phyloP scores from a whole-genome alignment of 2,888 invertebrate genomes.

The Acholoe squamosa region DNA sequence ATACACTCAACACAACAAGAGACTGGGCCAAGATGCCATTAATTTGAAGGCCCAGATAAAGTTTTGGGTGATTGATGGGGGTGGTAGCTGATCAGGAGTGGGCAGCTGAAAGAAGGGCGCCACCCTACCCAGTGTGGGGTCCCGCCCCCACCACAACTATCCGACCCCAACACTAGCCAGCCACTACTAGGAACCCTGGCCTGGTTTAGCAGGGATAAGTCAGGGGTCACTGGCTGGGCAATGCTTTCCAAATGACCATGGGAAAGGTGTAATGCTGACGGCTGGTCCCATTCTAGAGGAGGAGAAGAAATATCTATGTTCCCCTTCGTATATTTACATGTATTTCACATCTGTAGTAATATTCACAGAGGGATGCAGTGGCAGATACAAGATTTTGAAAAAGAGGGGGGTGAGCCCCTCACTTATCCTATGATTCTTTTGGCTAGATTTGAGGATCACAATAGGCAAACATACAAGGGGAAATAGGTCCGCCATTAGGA shows the following conservation, averaged over 20 bases:
- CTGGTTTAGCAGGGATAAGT: conserved; percentile 42
- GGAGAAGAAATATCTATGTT: background rate
- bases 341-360: too few relatives aligned
- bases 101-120: conserved; percentile 18
- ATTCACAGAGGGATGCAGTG: too few relatives aligned
- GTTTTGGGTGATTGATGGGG: conserved; percentile 49
- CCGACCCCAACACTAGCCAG: conserved; percentile 8
- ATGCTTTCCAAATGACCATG: conserved; percentile 49
- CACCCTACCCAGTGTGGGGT: conserved; percentile 51
- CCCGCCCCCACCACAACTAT: background rate
- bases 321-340: too few relatives aligned
- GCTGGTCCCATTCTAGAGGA: background rate
- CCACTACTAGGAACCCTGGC: background rate
- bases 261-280: conserved; percentile 36
- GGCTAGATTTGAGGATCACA: too few relatives aligned
- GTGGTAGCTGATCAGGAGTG: conserved; percentile 51
- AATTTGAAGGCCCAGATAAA: conserved; percentile 41
- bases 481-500: too few relatives aligned
- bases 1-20: background rate
- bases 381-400: too few relatives aligned
- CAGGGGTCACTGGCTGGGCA: conserved; percentile 51
- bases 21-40: conserved; percentile 38
- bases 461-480: too few relatives aligned
- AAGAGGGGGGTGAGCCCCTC: too few relatives aligned
- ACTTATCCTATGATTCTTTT: too few relatives aligned